Base-by-base conservation (phyloP, 2,113 vertebrate species). In the Xiphophorus couchianus region DNA sequence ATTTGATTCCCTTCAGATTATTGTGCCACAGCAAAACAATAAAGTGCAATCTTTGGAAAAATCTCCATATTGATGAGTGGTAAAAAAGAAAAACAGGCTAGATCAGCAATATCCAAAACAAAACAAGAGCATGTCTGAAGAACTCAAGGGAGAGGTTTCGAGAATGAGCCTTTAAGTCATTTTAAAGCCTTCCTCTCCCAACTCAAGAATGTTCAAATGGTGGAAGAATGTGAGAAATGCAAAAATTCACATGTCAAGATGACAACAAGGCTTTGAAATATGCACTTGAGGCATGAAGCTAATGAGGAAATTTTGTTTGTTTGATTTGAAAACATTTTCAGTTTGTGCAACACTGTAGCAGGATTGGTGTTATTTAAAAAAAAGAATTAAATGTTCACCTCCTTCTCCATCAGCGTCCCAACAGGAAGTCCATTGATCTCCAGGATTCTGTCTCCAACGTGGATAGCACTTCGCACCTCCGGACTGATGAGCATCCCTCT, bases 341-440 rank as follows among this genome's bases (percentile, higher is more conserved):
- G 10, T 61, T 67, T 12, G 35, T 19, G 6, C 14, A n/a, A 67
- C 29, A 65, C 64, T 54, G 11, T 11, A 25, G 12, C 25, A 71
- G 51, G 2, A 30, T 71, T 3, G 78, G 31, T 17, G 44, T 19
- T 48, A 48, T 19, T 19, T 5, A 31, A 33, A 7, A 33, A 7
- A 33, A 33, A 33, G 6, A 44, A 28, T 28, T 54, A 14, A 5
- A 13, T 37, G n/a, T 48, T 33, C 88, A 98, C 97, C 96, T 98
- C 96, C 25, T 97, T 95, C 64, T 96, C 95, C 85, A 93, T 94
- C 54, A 98, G 69, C 0, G 95, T 95, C 51, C 94, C 95, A 58
- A 99, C 96, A 0, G 96, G 96, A 84, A 95, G 92, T 77, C 98
- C 97, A 3, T 98, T 99, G 72, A 99, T 99, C 92, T 99, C 98